These are phyloP conservation scores for Astatotilapia flaviijosephi DNA, from an alignment of 2,113 vertebrate species.

Conservation along the genomic window DNA sequence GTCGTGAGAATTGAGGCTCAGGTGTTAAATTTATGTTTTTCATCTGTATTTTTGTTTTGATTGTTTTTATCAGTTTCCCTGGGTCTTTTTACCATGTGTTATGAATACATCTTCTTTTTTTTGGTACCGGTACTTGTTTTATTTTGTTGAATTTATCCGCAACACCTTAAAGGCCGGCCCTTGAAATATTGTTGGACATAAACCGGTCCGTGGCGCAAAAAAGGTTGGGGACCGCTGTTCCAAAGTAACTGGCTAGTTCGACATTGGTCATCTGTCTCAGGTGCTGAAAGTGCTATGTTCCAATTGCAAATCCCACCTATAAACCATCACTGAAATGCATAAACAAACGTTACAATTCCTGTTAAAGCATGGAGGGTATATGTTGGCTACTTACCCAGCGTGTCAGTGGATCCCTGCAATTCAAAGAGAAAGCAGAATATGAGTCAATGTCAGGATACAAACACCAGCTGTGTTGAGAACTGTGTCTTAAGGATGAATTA, in stretches of 20 bases:
- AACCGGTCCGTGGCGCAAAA: not conserved
- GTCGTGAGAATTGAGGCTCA: not conserved
- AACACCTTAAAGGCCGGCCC: not conserved
- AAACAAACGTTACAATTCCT: not conserved
- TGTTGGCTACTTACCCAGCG: not conserved
- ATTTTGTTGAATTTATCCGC: not conserved
- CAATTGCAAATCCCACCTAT: not conserved
- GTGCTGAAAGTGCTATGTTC: not conserved
- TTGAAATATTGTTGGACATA: not conserved
- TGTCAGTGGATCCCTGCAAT: not conserved
- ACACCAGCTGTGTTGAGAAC: not conserved
- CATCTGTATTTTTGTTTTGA: not conserved
- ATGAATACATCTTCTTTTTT: not conserved
- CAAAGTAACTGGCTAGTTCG: not conserved
- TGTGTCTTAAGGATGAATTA: not conserved
- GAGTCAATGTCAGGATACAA: not conserved
- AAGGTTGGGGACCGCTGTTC: not conserved
- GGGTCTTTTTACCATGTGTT: not conserved
- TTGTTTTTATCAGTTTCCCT: not conserved
- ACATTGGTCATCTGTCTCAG: not conserved
- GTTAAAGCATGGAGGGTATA: not conserved
- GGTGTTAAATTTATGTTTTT: not conserved
- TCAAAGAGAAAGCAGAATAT: not conserved
- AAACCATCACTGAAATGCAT: not conserved
- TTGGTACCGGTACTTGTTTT: not conserved